phyloP scores from a whole-genome alignment of 2,113 vertebrate genomes.

The Ciconia boyciana region DNA sequence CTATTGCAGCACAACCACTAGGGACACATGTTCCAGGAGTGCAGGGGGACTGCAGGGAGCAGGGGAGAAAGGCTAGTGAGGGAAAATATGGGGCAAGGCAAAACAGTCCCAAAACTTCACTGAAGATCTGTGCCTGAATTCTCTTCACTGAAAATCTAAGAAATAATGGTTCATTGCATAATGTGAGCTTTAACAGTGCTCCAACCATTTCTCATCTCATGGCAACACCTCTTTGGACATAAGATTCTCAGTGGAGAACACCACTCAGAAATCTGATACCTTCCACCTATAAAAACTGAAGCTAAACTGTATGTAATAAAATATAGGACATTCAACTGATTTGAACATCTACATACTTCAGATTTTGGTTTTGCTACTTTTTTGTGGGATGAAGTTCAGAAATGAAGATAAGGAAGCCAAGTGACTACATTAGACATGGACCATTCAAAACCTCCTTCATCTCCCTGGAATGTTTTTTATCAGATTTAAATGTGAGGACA shows the following conservation, averaged over 20 bases:
- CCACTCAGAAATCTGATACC: neutral
- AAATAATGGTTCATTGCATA: neutral
- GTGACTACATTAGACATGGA: neutral
- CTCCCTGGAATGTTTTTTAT: neutral
- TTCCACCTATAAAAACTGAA: neutral
- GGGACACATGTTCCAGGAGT: fast-evolving
- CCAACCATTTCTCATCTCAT: neutral
- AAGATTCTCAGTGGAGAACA: neutral
- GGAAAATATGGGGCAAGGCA: neutral
- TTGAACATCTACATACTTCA: neutral
- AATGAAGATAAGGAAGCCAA: neutral
- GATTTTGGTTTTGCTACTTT: neutral
- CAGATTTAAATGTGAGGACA: neutral
- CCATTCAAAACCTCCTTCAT: neutral
- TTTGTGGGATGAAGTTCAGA: neutral
- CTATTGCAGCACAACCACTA: neutral
- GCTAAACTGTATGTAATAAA: neutral
- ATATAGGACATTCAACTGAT: neutral
- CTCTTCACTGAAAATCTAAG: neutral
- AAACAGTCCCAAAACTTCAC: neutral
- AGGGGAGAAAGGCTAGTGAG: neutral
- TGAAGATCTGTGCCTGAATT: neutral
- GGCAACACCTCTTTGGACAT: neutral
- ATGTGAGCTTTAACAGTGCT: neutral
- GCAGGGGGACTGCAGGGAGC: neutral